phyloP scores from a whole-genome alignment of 2,113 vertebrate species.

The Mesoclemmys tuberculata region DNA sequence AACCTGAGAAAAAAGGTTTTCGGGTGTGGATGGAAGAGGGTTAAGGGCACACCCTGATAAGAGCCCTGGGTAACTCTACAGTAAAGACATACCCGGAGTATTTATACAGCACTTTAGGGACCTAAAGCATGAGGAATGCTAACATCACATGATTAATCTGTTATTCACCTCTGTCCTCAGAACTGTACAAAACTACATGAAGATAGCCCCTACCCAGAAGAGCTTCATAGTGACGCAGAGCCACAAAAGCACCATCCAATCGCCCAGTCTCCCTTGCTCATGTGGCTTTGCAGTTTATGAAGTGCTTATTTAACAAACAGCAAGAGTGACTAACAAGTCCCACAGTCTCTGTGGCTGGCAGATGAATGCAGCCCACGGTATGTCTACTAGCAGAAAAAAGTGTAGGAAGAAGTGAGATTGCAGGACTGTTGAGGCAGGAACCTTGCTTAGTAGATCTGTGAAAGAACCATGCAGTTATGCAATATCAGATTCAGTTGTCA shows the following conservation, averaged over 20 bases:
- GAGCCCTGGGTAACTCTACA: neutral
- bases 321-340: neutral
- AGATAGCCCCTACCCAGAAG: neutral
- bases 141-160: neutral
- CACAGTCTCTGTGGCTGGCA: neutral
- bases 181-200: neutral
- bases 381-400: neutral
- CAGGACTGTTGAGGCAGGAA: neutral
- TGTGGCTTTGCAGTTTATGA: neutral
- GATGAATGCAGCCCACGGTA: neutral
- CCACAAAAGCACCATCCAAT: neutral
- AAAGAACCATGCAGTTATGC: too few species aligned
- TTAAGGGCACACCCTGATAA: neutral
- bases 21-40: neutral
- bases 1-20: neutral
- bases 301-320: accelerated
- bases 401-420: too few species aligned
- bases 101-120: neutral
- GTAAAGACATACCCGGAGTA: neutral
- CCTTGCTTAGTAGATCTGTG: too few species aligned
- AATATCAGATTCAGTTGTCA: too few species aligned
- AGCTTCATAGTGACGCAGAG: neutral
- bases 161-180: neutral
- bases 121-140: neutral
- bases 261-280: neutral